Evolutionary conservation across 1,140 invertebrate species (phyloP).

Genomic region (Megathymus violae): DNA sequence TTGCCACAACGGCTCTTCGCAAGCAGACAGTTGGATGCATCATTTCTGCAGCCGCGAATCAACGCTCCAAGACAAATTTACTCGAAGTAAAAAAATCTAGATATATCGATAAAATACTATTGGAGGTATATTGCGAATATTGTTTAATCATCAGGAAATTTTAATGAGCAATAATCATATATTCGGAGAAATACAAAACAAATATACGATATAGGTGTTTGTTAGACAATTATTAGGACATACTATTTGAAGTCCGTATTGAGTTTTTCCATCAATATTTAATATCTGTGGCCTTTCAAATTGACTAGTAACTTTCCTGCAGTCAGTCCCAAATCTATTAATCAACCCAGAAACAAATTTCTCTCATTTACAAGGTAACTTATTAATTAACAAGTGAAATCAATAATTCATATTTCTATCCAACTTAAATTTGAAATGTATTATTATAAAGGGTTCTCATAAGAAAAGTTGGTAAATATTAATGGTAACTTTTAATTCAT

Average conservation of each 20-base stretch:
- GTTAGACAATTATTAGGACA: not conserved
- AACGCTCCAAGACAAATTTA: constrained; percentile 8
- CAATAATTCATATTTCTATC: too few relatives aligned
- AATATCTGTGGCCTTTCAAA: too few relatives aligned
- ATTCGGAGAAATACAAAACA: not conserved
- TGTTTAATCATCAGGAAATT: not conserved
- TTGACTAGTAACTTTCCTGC: too few relatives aligned
- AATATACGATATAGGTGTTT: not conserved
- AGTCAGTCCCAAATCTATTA: too few relatives aligned
- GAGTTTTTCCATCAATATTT: not conserved
- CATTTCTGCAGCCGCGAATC: constrained; percentile 9
- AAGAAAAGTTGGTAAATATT: too few relatives aligned
- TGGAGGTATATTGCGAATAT: not conserved
- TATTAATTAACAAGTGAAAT: too few relatives aligned
- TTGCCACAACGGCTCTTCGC: constrained; percentile 20
- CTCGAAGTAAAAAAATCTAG: constrained; percentile 6
- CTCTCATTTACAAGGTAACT: too few relatives aligned
- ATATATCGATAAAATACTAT: not conserved
- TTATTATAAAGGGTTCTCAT: too few relatives aligned
- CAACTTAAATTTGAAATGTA: too few relatives aligned
- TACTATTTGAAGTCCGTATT: not conserved
- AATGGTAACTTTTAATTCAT: too few relatives aligned
- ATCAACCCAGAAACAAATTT: too few relatives aligned
- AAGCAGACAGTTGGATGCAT: constrained; percentile 3
- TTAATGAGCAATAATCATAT: not conserved